Percentiles rank a stretch among this genome's conserved stretches.
These are phyloP conservation scores for Phocoena phocoena DNA, from an alignment of 2,113 vertebrate species.

Conservation along the genomic window DNA sequence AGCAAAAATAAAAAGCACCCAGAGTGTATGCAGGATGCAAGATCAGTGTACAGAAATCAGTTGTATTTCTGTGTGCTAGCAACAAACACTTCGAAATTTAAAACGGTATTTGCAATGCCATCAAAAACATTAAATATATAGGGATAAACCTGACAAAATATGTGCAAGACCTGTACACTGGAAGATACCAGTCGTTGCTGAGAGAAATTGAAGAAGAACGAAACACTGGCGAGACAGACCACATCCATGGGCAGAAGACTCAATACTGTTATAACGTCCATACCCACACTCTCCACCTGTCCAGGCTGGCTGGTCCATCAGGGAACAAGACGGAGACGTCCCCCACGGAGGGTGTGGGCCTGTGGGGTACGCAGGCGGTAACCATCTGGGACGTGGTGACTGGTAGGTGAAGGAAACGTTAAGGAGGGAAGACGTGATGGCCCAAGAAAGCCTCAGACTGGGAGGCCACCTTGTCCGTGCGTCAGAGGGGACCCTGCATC, in stretches of 20 bases:
- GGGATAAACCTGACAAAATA: background rate
- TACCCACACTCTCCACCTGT: fast-evolving
- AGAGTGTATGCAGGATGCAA: background rate
- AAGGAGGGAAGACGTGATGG: background rate
- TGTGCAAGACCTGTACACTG: fast-evolving
- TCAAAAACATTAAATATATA: background rate
- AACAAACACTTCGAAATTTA: background rate
- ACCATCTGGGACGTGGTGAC: fast-evolving
- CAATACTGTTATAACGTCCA: fast-evolving
- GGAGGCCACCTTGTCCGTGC: background rate
- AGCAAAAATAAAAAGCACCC: background rate
- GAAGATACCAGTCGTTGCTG: fast-evolving
- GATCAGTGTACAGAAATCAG: background rate
- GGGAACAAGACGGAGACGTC: background rate
- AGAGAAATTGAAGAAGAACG: background rate
- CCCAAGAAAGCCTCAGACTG: background rate
- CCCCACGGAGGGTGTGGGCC: background rate
- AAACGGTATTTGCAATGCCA: background rate
- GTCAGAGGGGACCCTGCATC: background rate
- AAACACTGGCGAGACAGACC: background rate
- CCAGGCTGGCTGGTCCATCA: background rate
- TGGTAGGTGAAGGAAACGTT: background rate
- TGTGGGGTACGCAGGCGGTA: fast-evolving
- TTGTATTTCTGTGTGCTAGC: background rate
- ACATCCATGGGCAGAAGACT: background rate